A percentile compares a stretch with the other conserved stretches of the same genome.
Conservation (phyloP, 2,113 vertebrate genomes). For the Nettapus auritus region DNA sequence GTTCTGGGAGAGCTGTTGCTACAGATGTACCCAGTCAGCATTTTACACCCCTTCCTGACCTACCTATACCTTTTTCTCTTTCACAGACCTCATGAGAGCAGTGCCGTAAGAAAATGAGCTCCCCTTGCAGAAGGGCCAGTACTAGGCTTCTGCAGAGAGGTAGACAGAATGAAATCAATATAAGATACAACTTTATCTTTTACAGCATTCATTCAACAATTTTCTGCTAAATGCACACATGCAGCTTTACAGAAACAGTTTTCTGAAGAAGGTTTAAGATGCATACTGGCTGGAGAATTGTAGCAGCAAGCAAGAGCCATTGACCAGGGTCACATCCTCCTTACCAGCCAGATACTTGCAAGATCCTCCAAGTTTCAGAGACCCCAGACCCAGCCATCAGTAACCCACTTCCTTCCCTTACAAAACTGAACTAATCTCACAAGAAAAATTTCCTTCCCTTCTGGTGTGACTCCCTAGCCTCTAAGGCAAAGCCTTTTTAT, state of each 20-base stretch:
- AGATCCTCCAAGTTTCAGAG: background rate
- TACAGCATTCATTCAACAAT: background rate
- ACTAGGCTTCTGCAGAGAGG: background rate
- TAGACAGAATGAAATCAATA: background rate
- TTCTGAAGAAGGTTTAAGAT: background rate
- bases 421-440: slow-evolving; percentile 14
- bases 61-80: background rate
- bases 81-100: background rate
- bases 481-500: slow-evolving; percentile 62
- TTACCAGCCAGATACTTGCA: background rate
- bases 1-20: background rate
- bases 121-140: background rate
- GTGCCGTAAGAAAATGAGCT: background rate
- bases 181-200: background rate
- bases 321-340: background rate
- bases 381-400: background rate
- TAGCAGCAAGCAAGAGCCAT: background rate
- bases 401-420: slow-evolving; percentile 42
- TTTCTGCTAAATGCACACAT: background rate
- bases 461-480: background rate
- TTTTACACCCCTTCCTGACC: background rate
- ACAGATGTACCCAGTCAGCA: background rate
- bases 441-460: slow-evolving; percentile 64
- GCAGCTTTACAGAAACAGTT: background rate
- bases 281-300: background rate